These are phyloP conservation scores for Valencia hispanica DNA, from an alignment of 2,797 vertebrate genomes.

Conservation along the genomic window DNA sequence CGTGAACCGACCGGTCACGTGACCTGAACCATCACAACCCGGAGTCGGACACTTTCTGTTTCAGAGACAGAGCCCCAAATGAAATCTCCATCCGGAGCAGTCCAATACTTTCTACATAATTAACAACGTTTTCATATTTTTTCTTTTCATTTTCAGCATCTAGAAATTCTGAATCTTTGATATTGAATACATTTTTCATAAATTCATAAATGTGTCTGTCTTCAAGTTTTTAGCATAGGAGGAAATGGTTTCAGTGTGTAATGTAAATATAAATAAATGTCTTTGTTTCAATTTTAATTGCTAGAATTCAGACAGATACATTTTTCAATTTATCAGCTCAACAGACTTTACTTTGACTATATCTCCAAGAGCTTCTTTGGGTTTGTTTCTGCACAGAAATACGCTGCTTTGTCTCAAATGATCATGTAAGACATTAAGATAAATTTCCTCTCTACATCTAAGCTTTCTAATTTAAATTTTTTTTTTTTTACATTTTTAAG, in stretches of 20 bases:
- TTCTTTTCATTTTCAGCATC: not conserved
- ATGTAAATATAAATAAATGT: not conserved
- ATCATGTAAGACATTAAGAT: not conserved
- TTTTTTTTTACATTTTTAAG: not conserved
- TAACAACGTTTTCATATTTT: not conserved
- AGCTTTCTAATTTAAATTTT: not conserved
- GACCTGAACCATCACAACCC: conserved; percentile 95
- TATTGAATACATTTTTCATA: not conserved
- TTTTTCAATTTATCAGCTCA: not conserved
- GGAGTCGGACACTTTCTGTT: conserved; percentile 98
- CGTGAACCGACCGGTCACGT: conserved; percentile 96
- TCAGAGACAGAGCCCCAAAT: conserved; percentile 19
- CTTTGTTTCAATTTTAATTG: not conserved
- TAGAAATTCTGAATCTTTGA: not conserved
- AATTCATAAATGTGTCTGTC: not conserved
- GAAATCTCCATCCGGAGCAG: not conserved
- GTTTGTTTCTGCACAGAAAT: not conserved
- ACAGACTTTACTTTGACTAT: not conserved
- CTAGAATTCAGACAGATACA: not conserved
- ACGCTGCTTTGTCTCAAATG: not conserved
- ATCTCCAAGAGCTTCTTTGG: not conserved
- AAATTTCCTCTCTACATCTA: not conserved
- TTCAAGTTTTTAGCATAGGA: not conserved
- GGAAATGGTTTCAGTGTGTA: not conserved
- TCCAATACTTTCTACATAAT: not conserved